phyloP scores from a whole-genome alignment of 2,797 vertebrate species.

The Hephaestus fuliginosus region DNA sequence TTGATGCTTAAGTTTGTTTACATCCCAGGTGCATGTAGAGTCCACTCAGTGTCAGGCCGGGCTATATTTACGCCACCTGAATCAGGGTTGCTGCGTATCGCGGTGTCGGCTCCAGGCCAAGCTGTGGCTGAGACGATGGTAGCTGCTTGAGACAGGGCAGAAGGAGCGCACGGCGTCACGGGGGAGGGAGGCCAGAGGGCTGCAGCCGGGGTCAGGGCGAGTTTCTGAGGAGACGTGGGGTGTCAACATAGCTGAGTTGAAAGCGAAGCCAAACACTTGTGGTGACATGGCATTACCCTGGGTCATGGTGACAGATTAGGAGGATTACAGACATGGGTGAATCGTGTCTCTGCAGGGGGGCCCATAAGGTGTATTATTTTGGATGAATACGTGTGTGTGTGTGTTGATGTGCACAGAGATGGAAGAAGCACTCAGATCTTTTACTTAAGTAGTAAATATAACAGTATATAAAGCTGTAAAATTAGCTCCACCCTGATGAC shows the following conservation, averaged over 20 bases:
- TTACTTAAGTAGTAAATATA: background rate
- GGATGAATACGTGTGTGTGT: conserved; percentile 14
- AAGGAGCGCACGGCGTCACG: conserved; percentile 39
- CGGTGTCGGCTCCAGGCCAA: conserved; percentile 70
- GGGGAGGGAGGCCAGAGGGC: conserved; percentile 62
- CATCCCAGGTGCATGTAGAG: conserved; percentile 74
- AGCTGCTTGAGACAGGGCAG: conserved; percentile 69
- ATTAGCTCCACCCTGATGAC: too few relatives aligned
- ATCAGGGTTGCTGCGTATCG: conserved; percentile 45
- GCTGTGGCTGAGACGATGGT: conserved; percentile 70
- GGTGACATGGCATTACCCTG: conserved; percentile 70
- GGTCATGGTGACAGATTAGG: conserved; percentile 75
- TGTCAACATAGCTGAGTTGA: conserved; percentile 71
- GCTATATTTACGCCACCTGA: conserved; percentile 72
- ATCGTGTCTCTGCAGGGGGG: conserved; percentile 44
- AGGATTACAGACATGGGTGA: conserved; percentile 72
- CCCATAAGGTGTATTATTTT: conserved; percentile 37
- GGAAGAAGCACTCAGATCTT: background rate
- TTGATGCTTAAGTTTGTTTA: conserved; percentile 76
- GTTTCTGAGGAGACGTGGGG: conserved; percentile 63
- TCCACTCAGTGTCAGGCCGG: conserved; percentile 68
- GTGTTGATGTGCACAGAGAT: background rate
- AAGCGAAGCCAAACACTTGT: conserved; percentile 73
- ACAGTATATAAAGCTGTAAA: too few relatives aligned
- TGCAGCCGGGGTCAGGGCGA: conserved; percentile 60